Evolutionary conservation across 1,140 invertebrate species (phyloP), one percentile per base, ranked within the genome.

Genomic region (Laodelphax striatellus): DNA sequence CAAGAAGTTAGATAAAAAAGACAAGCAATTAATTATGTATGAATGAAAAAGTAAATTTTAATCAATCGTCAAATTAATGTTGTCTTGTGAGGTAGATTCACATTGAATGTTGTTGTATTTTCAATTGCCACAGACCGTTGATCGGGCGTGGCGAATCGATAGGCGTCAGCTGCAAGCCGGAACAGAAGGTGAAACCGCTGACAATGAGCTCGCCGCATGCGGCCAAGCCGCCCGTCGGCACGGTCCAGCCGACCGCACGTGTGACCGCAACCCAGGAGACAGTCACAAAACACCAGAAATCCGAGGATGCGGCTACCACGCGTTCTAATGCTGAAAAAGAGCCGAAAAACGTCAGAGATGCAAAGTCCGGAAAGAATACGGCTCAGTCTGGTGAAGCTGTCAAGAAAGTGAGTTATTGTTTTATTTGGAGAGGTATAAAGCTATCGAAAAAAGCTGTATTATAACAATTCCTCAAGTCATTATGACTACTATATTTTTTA

Each of bases 211-310:
- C 42, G 28, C 38, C 43, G 9, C 16, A 28, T 28, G 56, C 50
- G 41, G 14, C 79, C 73, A 75, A 72, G 56, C 77, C 80, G 43
- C 79, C 79, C 1, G 70, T 82, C 34, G 80, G 77, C 17, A 79
- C 78, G 2, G 76, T 80, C 2, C 78, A 81, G 62, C 79, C 79
- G 5, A 79, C 77, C 3, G 74, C 77, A 22, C 73, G 78, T 61
- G 64, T 68, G 14, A 69, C 70, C 17, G 4, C 22, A 34, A 0
- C 44, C 46, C 16, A 34, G 24, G 17, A 63, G 44, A 55, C 14
- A 24, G 24, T n/a, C n/a, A 24, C n/a, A 6, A 55, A 31, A 14
- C 55, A 38, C 38, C 50, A 58, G 31, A 54, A 44, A 24, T 52
- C 55, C 8, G 42, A 62, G 21, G 28, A 53, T 6, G 34, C 53